These are phyloP conservation scores for Entomobrya multifasciata DNA, from an alignment of 2,888 invertebrate genomes.

Conservation along the genomic window DNA sequence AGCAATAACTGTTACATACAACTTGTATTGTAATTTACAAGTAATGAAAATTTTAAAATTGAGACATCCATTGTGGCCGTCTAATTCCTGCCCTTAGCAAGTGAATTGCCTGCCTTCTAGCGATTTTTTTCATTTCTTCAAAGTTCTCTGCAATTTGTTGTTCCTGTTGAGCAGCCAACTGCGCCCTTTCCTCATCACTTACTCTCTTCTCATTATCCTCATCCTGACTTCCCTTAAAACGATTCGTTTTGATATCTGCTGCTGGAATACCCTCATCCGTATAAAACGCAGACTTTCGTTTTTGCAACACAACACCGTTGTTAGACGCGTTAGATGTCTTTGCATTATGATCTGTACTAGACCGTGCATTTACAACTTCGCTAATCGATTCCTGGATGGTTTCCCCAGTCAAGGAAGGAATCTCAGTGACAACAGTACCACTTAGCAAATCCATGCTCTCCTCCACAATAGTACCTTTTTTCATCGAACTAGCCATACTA, in stretches of 20 bases:
- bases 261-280: background rate
- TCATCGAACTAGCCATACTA: too few species aligned
- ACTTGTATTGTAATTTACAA: background rate
- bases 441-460: too few species aligned
- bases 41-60: constrained; percentile 20
- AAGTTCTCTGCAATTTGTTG: constrained; percentile 65
- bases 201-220: background rate
- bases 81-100: constrained; percentile 67
- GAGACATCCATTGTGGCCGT: constrained; percentile 72
- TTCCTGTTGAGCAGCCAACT: constrained; percentile 38
- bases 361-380: background rate
- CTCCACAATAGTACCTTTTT: too few species aligned
- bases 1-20: too few species aligned
- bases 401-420: background rate
- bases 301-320: background rate
- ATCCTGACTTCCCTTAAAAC: background rate
- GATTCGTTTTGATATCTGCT: constrained; percentile 12
- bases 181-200: constrained; percentile 37
- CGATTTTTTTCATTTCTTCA: constrained; percentile 75
- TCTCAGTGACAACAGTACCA: background rate
- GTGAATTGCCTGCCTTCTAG: constrained; percentile 71
- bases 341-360: too few species aligned
- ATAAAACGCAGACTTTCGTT: constrained; percentile 15
- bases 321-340: too few species aligned
- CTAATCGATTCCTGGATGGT: background rate